Base-by-base conservation (phyloP, 2,888 invertebrate species). In the Ariolimax columbianus region DNA sequence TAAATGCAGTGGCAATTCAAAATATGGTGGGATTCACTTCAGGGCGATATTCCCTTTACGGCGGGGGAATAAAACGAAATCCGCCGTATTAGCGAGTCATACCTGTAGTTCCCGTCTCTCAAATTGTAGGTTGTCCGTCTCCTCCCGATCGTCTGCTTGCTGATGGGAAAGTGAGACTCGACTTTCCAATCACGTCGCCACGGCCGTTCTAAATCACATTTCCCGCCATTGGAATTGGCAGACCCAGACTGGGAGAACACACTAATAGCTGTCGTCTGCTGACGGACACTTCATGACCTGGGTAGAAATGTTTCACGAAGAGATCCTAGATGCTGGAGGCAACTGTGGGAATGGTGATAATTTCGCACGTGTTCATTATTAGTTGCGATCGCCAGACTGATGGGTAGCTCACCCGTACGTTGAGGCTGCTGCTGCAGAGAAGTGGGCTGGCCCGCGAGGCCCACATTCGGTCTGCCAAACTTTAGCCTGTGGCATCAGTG, bases 191-290 rank as follows among this genome's bases (percentile, higher is more conserved):
- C 30, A 33, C 66, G 30, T 14, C 33, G 68, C 19, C 68, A 68
- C 33, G 40, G 23, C 7, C 30, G 38, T 17, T 70, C 70, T 70
- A 70, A 70, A 70, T 70, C 70, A 70, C 38, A 70, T 70, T 70
- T 38, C 26, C 23, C 23, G 36, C 70, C 2, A 6, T 36, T 9
- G 23, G 40, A 40, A 23, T 36, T 70, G 70, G 19, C 38, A 38
- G 70, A 26, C n/a, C 3, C 59, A 63, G 26, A 1, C 26, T 63
- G 26, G 59, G n/a, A 63, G n/a, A 1, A 7, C n/a, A n/a, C 59
- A n/a, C n/a, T 63, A n/a, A 63, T 63, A 23, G n/a, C 59, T 63
- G 23, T 26, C 59, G n/a, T 63, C n/a, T 26, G 3, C 59, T 63
- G 59, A 63, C n/a, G 59, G 59, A 63, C 59, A 63, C 59, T 23